Percentiles rank a stretch among this genome's conserved stretches.
Conservation (phyloP, 2,797 vertebrate genomes). For the Myoxocephalus aenaeus region DNA sequence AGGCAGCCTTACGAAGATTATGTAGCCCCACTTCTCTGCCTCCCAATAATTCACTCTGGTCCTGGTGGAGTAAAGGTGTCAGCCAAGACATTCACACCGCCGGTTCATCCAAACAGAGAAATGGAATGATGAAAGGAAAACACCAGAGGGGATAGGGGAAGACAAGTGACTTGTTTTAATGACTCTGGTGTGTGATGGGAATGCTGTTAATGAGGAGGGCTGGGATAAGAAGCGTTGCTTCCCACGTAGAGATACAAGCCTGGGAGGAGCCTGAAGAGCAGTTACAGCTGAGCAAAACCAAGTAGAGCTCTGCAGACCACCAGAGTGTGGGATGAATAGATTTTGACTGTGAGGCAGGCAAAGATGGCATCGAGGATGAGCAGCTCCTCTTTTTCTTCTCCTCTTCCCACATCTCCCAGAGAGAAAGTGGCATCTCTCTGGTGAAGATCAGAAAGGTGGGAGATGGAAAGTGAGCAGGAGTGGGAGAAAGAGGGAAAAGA, state of each 20-base stretch:
- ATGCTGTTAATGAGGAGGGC: constrained; percentile 79
- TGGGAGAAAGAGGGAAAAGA: constrained; percentile 62
- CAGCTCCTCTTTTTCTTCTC: constrained; percentile 51
- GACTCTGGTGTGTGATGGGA: constrained; percentile 77
- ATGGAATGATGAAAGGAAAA: constrained; percentile 77
- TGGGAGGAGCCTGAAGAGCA: constrained; percentile 63
- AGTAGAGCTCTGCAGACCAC: constrained; percentile 64
- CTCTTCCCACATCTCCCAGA: constrained; percentile 59
- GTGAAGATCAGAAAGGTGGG: constrained; percentile 80
- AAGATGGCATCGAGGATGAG: constrained; percentile 65
- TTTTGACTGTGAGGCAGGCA: constrained; percentile 70
- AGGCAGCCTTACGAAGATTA: constrained; percentile 70
- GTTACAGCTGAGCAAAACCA: constrained; percentile 56
- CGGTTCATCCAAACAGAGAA: constrained; percentile 63
- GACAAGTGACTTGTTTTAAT: constrained; percentile 77
- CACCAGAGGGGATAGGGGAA: constrained; percentile 71
- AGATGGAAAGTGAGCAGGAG: constrained; percentile 74
- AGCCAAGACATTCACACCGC: constrained; percentile 64
- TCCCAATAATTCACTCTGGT: constrained; percentile 79
- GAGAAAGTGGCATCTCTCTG: constrained; percentile 72
- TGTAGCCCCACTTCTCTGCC: constrained; percentile 68
- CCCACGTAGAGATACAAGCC: constrained; percentile 67
- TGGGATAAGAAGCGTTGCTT: constrained; percentile 72
- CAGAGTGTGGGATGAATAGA: constrained; percentile 67
- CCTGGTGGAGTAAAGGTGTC: constrained; percentile 80